phyloP scores from a whole-genome alignment of 2,888 invertebrate genomes.

The Ennomos fuscantarius region DNA sequence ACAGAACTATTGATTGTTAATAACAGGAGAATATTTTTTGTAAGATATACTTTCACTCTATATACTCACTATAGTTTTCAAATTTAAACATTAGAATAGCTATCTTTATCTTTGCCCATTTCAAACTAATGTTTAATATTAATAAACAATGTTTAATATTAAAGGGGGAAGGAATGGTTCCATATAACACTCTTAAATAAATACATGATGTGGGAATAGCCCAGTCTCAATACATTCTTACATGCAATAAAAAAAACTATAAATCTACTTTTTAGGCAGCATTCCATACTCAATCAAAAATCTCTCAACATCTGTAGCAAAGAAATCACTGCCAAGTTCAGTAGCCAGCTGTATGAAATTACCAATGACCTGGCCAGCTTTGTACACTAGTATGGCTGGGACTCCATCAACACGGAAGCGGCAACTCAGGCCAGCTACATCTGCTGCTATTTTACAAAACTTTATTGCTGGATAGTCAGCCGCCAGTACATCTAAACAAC shows the following conservation, averaged over 20 bases:
- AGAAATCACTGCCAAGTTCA: slow-evolving; percentile 96
- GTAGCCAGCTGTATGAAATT: slow-evolving; percentile 95
- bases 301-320: slow-evolving; percentile 94
- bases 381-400: slow-evolving; percentile 96
- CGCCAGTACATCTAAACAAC: slow-evolving; percentile 91
- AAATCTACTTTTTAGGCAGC: slow-evolving; percentile 87
- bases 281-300: slow-evolving; percentile 95
- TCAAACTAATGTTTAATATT: no score
- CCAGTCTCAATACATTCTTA: slow-evolving; percentile 8
- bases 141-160: no score
- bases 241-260: slow-evolving; percentile 4
- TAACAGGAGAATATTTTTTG: no score
- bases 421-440: slow-evolving; percentile 93
- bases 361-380: slow-evolving; percentile 94
- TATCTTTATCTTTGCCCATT: no score
- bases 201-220: not conserved
- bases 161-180: no score
- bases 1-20: no score
- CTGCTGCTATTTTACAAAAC: slow-evolving; percentile 94
- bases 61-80: no score
- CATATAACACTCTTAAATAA: not conserved
- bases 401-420: slow-evolving; percentile 94
- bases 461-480: slow-evolving; percentile 93
- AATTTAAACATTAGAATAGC: no score
- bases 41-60: no score